Conservation (phyloP, 2,888 invertebrate species). For the Phasia obesa region DNA sequence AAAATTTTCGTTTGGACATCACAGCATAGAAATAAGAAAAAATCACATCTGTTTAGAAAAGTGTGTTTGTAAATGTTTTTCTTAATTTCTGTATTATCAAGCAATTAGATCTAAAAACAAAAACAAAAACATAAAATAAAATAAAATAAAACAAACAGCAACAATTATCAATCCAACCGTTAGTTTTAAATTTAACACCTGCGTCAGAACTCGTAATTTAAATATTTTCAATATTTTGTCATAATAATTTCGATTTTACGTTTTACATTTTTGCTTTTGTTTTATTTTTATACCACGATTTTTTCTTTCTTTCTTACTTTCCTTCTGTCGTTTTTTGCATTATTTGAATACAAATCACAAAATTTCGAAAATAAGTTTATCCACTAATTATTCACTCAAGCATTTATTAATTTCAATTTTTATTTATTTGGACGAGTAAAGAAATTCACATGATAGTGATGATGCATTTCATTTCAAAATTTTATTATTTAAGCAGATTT, state of each 20-base stretch:
- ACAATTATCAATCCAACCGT: conserved; percentile 47
- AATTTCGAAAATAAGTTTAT: conserved; percentile 54
- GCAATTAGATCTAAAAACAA: conserved; percentile 48
- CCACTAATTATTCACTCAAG: conserved; percentile 59
- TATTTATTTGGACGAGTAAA: conserved; percentile 18
- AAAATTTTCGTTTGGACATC: conserved; percentile 16
- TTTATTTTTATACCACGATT: conserved; percentile 33
- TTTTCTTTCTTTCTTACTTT: conserved; percentile 4
- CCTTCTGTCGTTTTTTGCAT: background rate
- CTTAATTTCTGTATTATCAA: conserved; percentile 41
- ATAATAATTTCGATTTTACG: conserved; percentile 56
- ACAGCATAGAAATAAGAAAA: background rate
- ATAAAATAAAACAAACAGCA: background rate
- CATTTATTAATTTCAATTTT: conserved; percentile 25
- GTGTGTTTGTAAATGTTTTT: conserved; percentile 8
- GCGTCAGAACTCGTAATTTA: conserved; percentile 60
- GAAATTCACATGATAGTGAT: conserved; percentile 57
- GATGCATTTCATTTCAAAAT: conserved; percentile 47
- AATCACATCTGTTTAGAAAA: background rate
- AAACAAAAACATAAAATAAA: too few species aligned
- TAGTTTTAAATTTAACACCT: conserved; percentile 63
- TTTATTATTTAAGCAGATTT: background rate
- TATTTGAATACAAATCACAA: conserved; percentile 57
- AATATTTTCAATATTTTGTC: conserved; percentile 62
- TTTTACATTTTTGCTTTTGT: conserved; percentile 45